Evolutionary conservation across 2,797 vertebrate species (phyloP), one percentile per base, ranked within the genome.

Genomic region (Alosa sapidissima): DNA sequence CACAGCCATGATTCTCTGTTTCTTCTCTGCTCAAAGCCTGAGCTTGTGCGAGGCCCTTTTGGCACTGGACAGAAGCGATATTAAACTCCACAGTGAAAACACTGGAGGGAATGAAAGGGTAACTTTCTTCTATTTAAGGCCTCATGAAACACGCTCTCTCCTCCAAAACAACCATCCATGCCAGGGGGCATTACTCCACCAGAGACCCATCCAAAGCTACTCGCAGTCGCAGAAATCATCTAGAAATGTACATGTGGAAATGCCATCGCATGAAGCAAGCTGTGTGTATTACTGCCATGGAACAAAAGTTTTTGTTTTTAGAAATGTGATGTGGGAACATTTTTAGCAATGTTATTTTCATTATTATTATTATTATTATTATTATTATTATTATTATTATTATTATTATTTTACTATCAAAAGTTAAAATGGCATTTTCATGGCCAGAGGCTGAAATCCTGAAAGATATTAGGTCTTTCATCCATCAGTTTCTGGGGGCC

Each of bases 21-120:
- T 19, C 54, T 55, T 6, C 3, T 24, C 21, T 24, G n/a, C n/a
- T 62, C 58, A 62, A 62, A 62, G 58, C n/a, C 58, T 62, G n/a
- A 62, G 58, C 58, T 62, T 62, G 58, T 62, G n/a, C n/a, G 24
- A 21, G 58, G 58, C 16, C 81, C 21, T 45, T 21, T 75, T 58
- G 47, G 81, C 16, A 65, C 86, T 81, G 68, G 19, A 62, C 5
- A 51, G 41, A 48, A 81, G 84, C 19, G n/a, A 68, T 45, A 51
- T 85, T 55, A 84, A 36, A 83, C 36, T 62, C 47, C 28, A 47
- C 33, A 45, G 24, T 16, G 21, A n/a, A 82, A 82, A 55, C 58
- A 62, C n/a, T 3, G n/a, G n/a, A 24, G 58, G 58, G 58, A 62
- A 62, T 24, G 58, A 62, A 62, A 62, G 58, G 9, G n/a, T 24